A percentile compares a stretch with the other conserved stretches of the same genome.
These are phyloP conservation scores for Oceanodroma leucorhoa DNA, from an alignment of 2,797 vertebrate species.

Conservation along the genomic window DNA sequence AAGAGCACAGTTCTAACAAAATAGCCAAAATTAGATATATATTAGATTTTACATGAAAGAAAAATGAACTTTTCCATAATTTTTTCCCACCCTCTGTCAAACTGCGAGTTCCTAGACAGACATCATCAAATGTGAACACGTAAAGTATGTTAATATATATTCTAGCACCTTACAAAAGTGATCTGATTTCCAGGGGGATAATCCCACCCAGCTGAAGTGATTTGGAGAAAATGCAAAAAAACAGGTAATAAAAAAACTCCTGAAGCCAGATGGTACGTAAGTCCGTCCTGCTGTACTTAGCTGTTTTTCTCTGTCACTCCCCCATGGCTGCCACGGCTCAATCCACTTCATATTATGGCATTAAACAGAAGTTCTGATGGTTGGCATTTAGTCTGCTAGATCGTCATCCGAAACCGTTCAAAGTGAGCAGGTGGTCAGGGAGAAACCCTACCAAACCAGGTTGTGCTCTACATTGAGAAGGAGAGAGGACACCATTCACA, in stretches of 20 bases:
- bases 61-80: background rate
- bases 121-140: rapidly evolving
- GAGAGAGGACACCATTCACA: background rate
- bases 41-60: background rate
- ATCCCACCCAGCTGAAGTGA: background rate
- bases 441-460: background rate
- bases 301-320: conserved; percentile 21
- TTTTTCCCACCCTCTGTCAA: background rate
- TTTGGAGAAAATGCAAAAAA: background rate
- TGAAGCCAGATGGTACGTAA: background rate
- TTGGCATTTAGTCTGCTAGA: background rate
- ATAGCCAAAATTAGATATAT: rapidly evolving
- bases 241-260: background rate
- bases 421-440: background rate
- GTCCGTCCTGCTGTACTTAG: conserved; percentile 1
- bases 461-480: background rate
- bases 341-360: background rate
- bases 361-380: background rate
- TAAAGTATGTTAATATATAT: background rate
- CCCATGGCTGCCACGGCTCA: background rate
- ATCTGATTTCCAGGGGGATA: background rate
- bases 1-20: background rate
- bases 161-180: background rate
- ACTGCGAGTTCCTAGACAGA: background rate
- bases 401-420: background rate